Evolutionary conservation across 92 coral and sea anemone species (phyloP), one percentile per base, ranked within the genome.

Genomic region (Nematostella vectensis): DNA sequence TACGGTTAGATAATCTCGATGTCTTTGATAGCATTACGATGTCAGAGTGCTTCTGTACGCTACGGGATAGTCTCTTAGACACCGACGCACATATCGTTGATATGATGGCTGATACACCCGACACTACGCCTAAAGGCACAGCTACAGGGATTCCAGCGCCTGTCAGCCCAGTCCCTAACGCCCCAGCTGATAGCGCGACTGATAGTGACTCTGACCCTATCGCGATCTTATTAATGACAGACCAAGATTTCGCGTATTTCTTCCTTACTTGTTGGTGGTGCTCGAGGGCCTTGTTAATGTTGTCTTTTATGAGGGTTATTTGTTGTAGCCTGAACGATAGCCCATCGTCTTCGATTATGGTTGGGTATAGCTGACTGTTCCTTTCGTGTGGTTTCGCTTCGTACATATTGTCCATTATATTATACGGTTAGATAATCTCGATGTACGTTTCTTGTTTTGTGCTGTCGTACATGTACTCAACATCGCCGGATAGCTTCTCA

Each of bases 91-190:
- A 8, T 15, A 19, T 4, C 4, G 51, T 19, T 11, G 51, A 45
- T 10, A 45, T 22, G 21, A 45, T 45, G 18, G 18, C 51, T 4
- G 23, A 22, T 19, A 45, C 9, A 4, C 11, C 51, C 9, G 18
- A 11, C 9, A 8, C 4, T 4, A 19, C 51, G 9, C 51, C 51
- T 10, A 45, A 10, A 11, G 51, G 18, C 51, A 45, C 51, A 45
- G 18, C 51, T 4, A 45, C 51, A 10, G 51, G 51, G 18, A 45
- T 11, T 9, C 51, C 51, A 45, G 18, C 4, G 51, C 51, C 51
- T 45, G 21, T 45, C 18, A 45, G 18, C 21, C 18, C 12, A 19
- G 18, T 45, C 9, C 18, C 51, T 45, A 45, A 17, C 4, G 18
- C 51, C 17, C 17, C 4, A 8, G 51, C 51, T 4, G 51, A 45